Evolutionary conservation across 2,113 vertebrate species (phyloP).

Genomic region (Pyrgilauda ruficollis): DNA sequence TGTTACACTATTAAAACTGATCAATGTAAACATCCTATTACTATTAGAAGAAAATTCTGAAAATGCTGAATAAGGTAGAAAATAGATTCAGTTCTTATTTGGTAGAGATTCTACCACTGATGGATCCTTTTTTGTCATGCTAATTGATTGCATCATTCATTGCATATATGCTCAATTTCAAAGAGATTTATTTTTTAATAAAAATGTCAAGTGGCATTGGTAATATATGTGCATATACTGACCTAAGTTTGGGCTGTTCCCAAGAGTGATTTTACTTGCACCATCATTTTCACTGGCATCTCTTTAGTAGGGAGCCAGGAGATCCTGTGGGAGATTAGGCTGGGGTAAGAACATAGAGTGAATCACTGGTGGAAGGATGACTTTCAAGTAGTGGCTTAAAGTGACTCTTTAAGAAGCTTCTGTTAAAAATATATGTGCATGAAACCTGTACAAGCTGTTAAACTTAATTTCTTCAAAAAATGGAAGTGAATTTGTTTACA

Average conservation of each 20-base stretch:
- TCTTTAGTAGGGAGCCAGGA: background rate
- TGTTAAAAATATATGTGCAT: background rate
- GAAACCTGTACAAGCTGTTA: background rate
- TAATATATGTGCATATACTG: background rate
- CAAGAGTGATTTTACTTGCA: background rate
- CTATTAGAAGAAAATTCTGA: background rate
- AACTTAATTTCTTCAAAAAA: background rate
- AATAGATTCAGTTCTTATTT: background rate
- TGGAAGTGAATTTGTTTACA: background rate
- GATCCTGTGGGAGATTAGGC: background rate
- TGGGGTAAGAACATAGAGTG: rapidly evolving
- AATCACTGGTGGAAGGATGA: background rate
- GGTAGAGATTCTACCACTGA: background rate
- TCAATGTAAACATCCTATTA: background rate
- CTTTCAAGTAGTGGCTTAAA: background rate
- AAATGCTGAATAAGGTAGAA: background rate
- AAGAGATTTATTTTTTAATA: background rate
- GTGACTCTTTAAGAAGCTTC: background rate
- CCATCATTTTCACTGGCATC: background rate
- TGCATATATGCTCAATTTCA: background rate
- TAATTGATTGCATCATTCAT: background rate
- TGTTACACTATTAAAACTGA: background rate
- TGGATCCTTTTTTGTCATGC: background rate
- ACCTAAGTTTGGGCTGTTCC: background rate
- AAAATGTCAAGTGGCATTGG: background rate